Percentiles rank a stretch among this genome's conserved stretches.
Evolutionary conservation across 1,140 invertebrate species (phyloP).

Genomic region (Uloborus diversus): DNA sequence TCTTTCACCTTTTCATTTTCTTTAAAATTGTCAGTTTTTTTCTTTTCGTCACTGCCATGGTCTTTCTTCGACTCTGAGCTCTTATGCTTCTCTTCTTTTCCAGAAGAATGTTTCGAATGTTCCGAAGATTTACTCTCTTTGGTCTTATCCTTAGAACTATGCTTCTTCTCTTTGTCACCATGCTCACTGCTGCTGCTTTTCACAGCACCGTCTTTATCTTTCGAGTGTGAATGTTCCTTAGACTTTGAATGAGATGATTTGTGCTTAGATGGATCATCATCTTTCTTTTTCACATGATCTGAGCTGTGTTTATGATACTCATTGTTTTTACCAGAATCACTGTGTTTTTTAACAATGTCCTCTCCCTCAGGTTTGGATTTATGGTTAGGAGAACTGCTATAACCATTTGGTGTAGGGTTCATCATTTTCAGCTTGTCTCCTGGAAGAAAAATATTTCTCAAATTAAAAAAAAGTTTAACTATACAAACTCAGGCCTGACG

Average conservation of each 20-base stretch:
- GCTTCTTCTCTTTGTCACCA: constrained; percentile 41
- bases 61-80: constrained; percentile 19
- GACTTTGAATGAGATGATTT: background rate
- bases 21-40: constrained; percentile 47
- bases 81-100: constrained; percentile 14
- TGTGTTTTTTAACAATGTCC: constrained; percentile 28
- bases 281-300: constrained; percentile 49
- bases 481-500: too few relatives aligned
- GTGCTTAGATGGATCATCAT: constrained; percentile 6
- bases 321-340: constrained; percentile 6
- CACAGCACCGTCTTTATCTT: background rate
- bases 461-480: background rate
- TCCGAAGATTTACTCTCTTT: constrained; percentile 25
- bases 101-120: background rate
- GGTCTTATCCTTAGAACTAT: constrained; percentile 9
- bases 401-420: constrained; percentile 52
- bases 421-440: constrained; percentile 44
- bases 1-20: constrained; percentile 50
- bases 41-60: constrained; percentile 18
- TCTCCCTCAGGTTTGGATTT: constrained; percentile 15
- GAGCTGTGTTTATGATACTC: constrained; percentile 39
- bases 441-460: background rate
- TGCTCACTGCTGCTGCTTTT: background rate
- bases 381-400: constrained; percentile 37
- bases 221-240: constrained; percentile 21